Evolutionary conservation across 92 coral and sea anemone species (phyloP).

Genomic region (Muricea muricata): DNA sequence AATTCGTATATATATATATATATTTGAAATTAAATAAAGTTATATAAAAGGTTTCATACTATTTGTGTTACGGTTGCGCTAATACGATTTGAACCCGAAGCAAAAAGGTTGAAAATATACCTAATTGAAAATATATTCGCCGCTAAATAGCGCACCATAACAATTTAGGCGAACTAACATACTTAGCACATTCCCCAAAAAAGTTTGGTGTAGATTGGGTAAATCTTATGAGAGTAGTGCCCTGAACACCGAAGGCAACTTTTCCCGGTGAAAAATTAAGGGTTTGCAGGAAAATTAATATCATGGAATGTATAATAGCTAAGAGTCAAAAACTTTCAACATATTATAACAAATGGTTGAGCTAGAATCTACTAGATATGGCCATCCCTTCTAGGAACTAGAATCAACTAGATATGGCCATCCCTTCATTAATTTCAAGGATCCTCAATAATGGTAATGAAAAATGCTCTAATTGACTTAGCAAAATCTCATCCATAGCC

Average conservation of each 20-base stretch:
- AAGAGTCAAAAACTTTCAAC: conserved; percentile 2
- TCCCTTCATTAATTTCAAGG: conserved; percentile 16
- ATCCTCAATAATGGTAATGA: neutral
- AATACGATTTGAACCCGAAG: too few species aligned
- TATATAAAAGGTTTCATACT: too few species aligned
- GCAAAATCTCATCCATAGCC: conserved; percentile 14
- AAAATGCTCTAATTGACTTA: neutral
- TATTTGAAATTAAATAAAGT: too few species aligned
- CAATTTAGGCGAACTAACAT: neutral
- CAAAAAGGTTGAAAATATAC: too few species aligned
- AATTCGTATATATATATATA: too few species aligned
- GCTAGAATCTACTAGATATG: too few species aligned
- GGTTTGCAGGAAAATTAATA: conserved; percentile 28
- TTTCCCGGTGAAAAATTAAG: too few species aligned
- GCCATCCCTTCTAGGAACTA: conserved; percentile 16
- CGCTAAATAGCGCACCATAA: too few species aligned
- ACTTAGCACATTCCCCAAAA: conserved; percentile 32
- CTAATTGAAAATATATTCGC: too few species aligned
- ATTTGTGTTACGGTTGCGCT: too few species aligned
- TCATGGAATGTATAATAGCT: conserved; percentile 23
- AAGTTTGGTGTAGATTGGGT: conserved; percentile 29
- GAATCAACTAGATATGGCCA: conserved; percentile 29
- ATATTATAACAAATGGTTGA: conserved; percentile 4
- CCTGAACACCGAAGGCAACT: too few species aligned
- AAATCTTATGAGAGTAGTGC: too few species aligned